Base-by-base conservation (phyloP, 2,797 vertebrate species). In the Hippopotamyrus pictus region DNA sequence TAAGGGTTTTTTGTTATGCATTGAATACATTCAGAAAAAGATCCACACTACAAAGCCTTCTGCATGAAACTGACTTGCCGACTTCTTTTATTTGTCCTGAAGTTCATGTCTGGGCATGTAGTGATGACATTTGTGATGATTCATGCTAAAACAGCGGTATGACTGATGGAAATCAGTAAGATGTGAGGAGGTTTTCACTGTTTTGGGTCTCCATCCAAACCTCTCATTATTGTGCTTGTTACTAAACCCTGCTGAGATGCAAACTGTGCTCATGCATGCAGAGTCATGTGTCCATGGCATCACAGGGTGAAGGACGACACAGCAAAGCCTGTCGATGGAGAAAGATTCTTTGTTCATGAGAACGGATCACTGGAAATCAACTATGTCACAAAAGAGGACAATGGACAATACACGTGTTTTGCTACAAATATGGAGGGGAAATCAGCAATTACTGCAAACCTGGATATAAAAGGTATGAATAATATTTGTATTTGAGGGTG, bases 321-420 rank as follows among this genome's bases (percentile, higher is more conserved):
- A 82, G 93, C 95, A 0, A 93, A 93, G 22, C 94, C 96, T 0
- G 94, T 98, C 0, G 94, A 96, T 5, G 91, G 96, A 0, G 90
- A 88, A 0, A 95, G 94, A 48, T 97, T 97, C 9, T 92, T 86
- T 0, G 2, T 96, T 5, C 94, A 97, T 3, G 92, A 93, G 89
- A 97, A 98, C 0, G 98, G 98, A 14, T 97, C 98, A 0, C 91
- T 99, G 83, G 97, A 98, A 93, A 97, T 99, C 92, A 91, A 91
- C 85, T 90, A 87, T 0, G 92, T 94, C 0, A 94, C 91, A 3
- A 96, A 96, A 88, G 95, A 96, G 0, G 98, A 99, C 89, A 92
- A 94, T 0, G 98, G 98, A 0, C 96, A 96, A 0, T 99, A 98
- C 14, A 97, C 95, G 0, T 99, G 99, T 91, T 96, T 96, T 92